Evolutionary conservation across 2,888 invertebrate species (phyloP).

Genomic region (Ctena decussata): DNA sequence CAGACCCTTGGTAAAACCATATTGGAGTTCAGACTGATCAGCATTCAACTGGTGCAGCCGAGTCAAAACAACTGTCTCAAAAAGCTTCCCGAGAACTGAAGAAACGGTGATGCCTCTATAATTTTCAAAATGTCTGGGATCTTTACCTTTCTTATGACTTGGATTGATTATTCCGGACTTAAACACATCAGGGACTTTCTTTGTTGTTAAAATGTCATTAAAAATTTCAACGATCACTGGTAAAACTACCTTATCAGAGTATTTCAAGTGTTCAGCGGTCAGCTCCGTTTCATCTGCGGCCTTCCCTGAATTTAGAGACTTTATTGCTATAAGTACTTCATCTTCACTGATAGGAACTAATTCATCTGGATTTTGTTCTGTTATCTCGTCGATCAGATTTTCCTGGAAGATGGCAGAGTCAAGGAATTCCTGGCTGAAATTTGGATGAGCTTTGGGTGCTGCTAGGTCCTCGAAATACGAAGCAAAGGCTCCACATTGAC

Average conservation of each 20-base stretch:
- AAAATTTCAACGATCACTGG: background rate
- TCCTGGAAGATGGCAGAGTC: background rate
- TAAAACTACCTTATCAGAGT: background rate
- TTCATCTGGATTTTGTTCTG: background rate
- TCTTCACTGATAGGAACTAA: background rate
- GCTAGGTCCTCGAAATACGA: conserved; percentile 19
- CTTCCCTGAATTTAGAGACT: conserved; percentile 13
- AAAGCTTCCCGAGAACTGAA: background rate
- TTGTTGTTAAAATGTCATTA: background rate
- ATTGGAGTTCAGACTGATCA: conserved; percentile 5
- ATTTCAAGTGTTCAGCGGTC: conserved; percentile 11
- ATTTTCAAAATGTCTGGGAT: background rate
- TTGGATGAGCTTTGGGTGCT: conserved; percentile 11
- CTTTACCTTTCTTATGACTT: conserved; percentile 16
- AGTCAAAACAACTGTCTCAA: background rate
- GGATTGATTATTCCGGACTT: conserved; percentile 12
- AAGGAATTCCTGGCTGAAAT: background rate
- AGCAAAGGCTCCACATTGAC: conserved; percentile 2
- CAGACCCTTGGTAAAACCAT: conserved; percentile 20
- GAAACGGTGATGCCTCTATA: conserved; percentile 22
- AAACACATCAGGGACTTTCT: background rate
- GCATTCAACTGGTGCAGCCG: background rate
- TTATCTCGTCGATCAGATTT: background rate
- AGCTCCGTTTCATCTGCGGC: conserved; percentile 17
- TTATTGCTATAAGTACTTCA: conserved; percentile 16